Evolutionary conservation across 2,113 vertebrate species (phyloP).

Genomic region (Campylomormyrus numenius): DNA sequence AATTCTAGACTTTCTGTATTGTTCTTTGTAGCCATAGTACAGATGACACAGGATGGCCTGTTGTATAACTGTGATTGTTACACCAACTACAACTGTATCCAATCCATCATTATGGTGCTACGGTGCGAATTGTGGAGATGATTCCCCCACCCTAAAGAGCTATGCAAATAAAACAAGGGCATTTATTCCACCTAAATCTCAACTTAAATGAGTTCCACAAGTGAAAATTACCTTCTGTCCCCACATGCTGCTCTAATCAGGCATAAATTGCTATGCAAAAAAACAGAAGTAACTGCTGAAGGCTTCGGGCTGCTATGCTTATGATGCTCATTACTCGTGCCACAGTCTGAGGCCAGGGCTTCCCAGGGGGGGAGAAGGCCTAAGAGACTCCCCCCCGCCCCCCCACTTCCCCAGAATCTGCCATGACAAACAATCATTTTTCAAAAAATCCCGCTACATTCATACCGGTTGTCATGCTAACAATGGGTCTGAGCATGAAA

Average conservation of each 20-base stretch:
- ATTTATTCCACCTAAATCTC: neutral
- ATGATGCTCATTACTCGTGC: neutral
- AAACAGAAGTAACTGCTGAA: neutral
- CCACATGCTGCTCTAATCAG: conserved; percentile 13
- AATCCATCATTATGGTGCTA: neutral
- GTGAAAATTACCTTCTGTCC: conserved; percentile 14
- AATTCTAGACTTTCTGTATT: neutral
- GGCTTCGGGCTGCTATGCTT: neutral
- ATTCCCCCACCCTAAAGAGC: neutral
- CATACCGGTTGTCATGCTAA: neutral
- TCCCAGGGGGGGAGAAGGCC: neutral
- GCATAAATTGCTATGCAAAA: conserved; percentile 9
- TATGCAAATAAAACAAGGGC: conserved; percentile 17
- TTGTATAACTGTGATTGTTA: neutral
- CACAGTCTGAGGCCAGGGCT: neutral
- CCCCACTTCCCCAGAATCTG: neutral
- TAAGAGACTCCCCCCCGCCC: neutral
- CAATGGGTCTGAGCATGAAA: neutral
- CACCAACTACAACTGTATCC: neutral
- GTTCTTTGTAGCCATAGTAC: neutral
- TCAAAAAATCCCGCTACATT: neutral
- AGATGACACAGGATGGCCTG: neutral
- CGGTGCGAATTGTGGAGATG: neutral
- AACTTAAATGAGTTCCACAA: conserved; percentile 6
- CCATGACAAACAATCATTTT: conserved; percentile 1